Conservation (phyloP, 2,888 invertebrate species). For the Drosophila trichaetosa region DNA sequence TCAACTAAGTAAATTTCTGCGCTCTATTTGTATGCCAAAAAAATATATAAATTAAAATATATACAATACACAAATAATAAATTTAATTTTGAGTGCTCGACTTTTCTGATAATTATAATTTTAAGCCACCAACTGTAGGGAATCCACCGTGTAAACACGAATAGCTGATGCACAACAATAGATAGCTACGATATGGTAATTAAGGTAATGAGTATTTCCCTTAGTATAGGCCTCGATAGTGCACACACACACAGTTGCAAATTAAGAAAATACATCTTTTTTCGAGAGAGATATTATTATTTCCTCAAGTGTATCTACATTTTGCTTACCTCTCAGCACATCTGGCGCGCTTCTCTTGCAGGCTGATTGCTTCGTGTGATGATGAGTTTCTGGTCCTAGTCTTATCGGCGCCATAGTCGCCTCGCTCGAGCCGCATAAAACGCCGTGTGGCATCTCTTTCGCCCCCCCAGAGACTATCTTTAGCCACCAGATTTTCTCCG, state of each 20-base stretch:
- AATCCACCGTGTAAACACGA: slow-evolving; percentile 25
- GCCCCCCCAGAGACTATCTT: slow-evolving; percentile 47
- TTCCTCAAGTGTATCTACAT: neutral
- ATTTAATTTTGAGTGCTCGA: neutral
- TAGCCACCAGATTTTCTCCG: slow-evolving; percentile 33
- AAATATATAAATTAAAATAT: neutral
- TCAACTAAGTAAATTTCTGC: neutral
- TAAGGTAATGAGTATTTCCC: slow-evolving; percentile 42
- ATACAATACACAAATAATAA: neutral
- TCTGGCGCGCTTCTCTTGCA: slow-evolving; percentile 51
- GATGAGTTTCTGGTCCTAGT: slow-evolving; percentile 38
- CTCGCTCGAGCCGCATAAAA: slow-evolving; percentile 62
- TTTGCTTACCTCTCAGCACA: slow-evolving; percentile 63
- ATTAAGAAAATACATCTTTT: neutral
- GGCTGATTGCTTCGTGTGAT: slow-evolving; percentile 59
- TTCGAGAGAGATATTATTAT: neutral
- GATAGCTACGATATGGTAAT: slow-evolving; percentile 38
- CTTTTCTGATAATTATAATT: neutral
- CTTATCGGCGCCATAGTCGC: slow-evolving; percentile 12
- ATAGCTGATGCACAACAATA: slow-evolving; percentile 22
- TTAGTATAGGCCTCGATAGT: slow-evolving; percentile 5
- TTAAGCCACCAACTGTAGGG: neutral
- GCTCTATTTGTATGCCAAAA: too few species aligned
- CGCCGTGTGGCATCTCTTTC: slow-evolving; percentile 20
- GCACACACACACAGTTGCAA: neutral